A percentile compares a stretch with the other conserved stretches of the same genome.
Conservation (phyloP, 1,140 invertebrate genomes). For the Orussus abietinus region DNA sequence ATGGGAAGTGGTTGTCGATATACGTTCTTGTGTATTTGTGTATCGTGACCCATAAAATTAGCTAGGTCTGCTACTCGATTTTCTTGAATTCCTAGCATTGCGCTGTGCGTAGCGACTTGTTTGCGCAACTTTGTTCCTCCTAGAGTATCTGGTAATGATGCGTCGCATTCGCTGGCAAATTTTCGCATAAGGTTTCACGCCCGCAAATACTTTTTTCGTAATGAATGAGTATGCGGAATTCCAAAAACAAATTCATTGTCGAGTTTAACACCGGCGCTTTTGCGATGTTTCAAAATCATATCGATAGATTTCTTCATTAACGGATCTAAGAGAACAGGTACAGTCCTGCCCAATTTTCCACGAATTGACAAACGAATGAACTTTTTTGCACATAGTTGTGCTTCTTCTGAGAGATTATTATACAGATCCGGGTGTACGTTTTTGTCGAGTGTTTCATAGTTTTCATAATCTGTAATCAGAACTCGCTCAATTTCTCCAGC, state of each 20-base stretch:
- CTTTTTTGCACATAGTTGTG: conserved; percentile 3
- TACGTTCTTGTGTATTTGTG: conserved; percentile 17
- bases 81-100: conserved; percentile 3
- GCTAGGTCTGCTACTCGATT: conserved; percentile 12
- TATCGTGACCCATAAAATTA: conserved; percentile 16
- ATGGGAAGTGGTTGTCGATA: conserved; percentile 20
- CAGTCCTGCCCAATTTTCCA: conserved; percentile 13
- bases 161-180: conserved; percentile 7
- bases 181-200: conserved; percentile 12
- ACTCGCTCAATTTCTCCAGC: conserved; percentile 18
- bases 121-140: conserved; percentile 11
- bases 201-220: conserved; percentile 2
- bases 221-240: conserved; percentile 5
- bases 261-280: not conserved
- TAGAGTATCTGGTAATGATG: conserved; percentile 8
- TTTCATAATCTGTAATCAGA: conserved; percentile 11
- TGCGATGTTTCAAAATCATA: conserved; percentile 1
- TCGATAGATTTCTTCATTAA: conserved; percentile 3
- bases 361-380: conserved; percentile 13
- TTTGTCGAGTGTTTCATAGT: conserved; percentile 3
- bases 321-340: conserved; percentile 12
- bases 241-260: conserved; percentile 16
- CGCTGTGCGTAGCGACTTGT: conserved; percentile 12
- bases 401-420: not conserved
- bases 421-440: conserved; percentile 2